Conservation (phyloP, 2,797 vertebrate species). For the Dendrocincla tyrannina region DNA sequence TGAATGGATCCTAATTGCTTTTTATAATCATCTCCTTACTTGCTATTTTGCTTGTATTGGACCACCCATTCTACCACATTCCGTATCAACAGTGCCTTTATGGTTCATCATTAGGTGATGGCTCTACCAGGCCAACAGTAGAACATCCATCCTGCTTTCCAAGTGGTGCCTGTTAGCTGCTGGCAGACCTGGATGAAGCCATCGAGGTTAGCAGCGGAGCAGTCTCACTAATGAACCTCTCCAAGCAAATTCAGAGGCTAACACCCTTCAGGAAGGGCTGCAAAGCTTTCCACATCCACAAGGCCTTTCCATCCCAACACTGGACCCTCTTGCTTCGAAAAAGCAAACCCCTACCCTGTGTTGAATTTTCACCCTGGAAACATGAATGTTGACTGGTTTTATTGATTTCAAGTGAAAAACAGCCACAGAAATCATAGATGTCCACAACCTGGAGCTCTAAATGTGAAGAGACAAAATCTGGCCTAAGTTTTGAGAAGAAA, state of each 20-base stretch:
- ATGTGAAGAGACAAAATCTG: not conserved
- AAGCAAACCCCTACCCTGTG: fast-evolving
- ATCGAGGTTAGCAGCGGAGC: not conserved
- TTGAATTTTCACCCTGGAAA: not conserved
- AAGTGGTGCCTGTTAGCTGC: not conserved
- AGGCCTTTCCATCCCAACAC: not conserved
- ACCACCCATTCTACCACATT: not conserved
- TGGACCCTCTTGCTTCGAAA: not conserved
- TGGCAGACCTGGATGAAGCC: not conserved
- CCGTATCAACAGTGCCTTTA: not conserved
- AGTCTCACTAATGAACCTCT: fast-evolving
- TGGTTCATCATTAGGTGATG: not conserved
- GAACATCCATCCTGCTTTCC: not conserved
- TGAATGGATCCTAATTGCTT: not conserved
- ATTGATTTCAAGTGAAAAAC: not conserved
- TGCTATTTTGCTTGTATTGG: not conserved
- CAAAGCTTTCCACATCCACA: not conserved
- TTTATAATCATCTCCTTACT: not conserved
- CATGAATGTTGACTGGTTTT: not conserved
- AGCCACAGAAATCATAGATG: not conserved
- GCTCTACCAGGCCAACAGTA: not conserved
- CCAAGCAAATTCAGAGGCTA: not conserved
- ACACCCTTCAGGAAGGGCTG: not conserved
- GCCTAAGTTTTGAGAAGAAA: not conserved
- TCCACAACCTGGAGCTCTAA: not conserved